Evolutionary conservation across 2,888 invertebrate species (phyloP).

Genomic region (Psylliodes chrysocephalus): DNA sequence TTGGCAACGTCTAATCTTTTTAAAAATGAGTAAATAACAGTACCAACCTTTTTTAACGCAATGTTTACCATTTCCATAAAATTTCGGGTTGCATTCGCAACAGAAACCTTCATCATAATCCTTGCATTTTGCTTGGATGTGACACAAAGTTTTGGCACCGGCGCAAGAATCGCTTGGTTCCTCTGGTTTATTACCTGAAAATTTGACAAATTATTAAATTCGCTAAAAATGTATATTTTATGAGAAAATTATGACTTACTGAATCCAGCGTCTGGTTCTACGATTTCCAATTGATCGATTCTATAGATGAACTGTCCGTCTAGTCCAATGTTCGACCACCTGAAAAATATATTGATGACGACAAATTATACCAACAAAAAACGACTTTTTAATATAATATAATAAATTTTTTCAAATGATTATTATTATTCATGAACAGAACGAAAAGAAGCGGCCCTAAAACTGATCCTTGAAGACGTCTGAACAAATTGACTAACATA

Average conservation of each 20-base stretch:
- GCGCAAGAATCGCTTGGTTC: slow-evolving; percentile 56
- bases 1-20: too few species aligned
- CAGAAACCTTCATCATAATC: slow-evolving; percentile 89
- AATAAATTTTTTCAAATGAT: not conserved
- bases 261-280: slow-evolving; percentile 70
- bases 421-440: too few species aligned
- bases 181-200: slow-evolving; percentile 27
- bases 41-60: slow-evolving; percentile 80
- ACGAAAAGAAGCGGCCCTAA: too few species aligned
- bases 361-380: too few species aligned
- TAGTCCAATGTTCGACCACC: slow-evolving; percentile 86
- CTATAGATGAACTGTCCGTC: slow-evolving; percentile 90
- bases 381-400: not conserved
- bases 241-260: slow-evolving; percentile 26
- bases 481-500: too few species aligned
- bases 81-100: slow-evolving; percentile 86
- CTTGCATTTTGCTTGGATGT: slow-evolving; percentile 82
- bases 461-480: too few species aligned
- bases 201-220: not conserved
- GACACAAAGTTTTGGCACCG: slow-evolving; percentile 79
- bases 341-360: slow-evolving; percentile 67
- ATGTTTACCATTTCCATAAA: slow-evolving; percentile 91
- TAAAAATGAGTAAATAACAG: too few species aligned
- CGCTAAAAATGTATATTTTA: not conserved
- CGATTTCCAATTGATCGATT: slow-evolving; percentile 79